A percentile compares a stretch with the other conserved stretches of the same genome.
Evolutionary conservation across 2,888 invertebrate species (phyloP).

Genomic region (Tinea pellionella): DNA sequence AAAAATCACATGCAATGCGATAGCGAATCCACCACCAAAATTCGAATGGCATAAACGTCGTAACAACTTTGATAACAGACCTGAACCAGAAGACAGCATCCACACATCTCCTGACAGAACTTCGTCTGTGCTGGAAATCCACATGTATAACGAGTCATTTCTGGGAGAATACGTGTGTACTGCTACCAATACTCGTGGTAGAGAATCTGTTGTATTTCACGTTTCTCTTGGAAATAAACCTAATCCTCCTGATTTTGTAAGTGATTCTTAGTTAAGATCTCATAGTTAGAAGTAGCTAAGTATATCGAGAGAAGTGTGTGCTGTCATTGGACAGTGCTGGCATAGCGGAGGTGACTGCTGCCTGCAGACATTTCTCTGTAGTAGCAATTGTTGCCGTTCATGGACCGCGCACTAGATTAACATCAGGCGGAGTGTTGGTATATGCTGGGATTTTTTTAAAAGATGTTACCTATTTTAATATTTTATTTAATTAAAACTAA

Average conservation of each 20-base stretch:
- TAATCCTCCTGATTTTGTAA: constrained; percentile 44
- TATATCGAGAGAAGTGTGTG: no score
- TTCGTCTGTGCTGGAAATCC: constrained; percentile 40
- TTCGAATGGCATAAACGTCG: constrained; percentile 34
- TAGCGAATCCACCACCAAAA: constrained; percentile 44
- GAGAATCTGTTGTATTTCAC: constrained; percentile 42
- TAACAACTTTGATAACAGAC: constrained; percentile 29
- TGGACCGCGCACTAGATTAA: no score
- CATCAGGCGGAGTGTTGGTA: no score
- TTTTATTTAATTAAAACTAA: no score
- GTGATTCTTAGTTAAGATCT: constrained; percentile 21
- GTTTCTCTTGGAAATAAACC: constrained; percentile 49
- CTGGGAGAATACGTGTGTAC: constrained; percentile 50
- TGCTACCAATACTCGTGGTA: constrained; percentile 41
- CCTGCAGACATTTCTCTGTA: no score
- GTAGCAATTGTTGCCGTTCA: no score
- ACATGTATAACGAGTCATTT: constrained; percentile 34
- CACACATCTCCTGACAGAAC: constrained; percentile 37
- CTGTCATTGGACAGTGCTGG: no score
- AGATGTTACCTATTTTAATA: no score
- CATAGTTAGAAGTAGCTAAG: no score
- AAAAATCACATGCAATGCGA: constrained; percentile 49
- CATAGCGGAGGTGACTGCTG: no score
- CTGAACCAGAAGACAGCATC: constrained; percentile 40
- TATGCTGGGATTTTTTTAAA: no score